Evolutionary conservation across 2,888 invertebrate genomes (phyloP).

Genomic region (Rapana venosa): DNA sequence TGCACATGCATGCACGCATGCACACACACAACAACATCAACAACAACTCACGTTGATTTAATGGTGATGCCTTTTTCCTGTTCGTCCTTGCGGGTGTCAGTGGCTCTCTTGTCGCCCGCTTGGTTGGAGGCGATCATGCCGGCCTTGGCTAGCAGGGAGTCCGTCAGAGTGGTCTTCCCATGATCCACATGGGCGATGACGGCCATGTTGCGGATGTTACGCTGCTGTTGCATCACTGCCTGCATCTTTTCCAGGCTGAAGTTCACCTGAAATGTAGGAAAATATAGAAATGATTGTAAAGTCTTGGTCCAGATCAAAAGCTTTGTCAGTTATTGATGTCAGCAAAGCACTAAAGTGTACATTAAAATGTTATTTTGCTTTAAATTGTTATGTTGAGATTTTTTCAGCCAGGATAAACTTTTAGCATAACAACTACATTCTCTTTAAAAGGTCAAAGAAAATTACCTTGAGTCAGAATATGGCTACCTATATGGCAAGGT

Average conservation of each 20-base stretch:
- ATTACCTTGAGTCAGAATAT: no score
- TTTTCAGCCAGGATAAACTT: no score
- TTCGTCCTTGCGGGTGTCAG: conserved; percentile 99
- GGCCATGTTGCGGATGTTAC: conserved; percentile 99
- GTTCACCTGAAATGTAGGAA: conserved; percentile 88
- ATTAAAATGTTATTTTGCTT: no score
- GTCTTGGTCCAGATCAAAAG: no score
- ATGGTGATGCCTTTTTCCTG: conserved; percentile 99
- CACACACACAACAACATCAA: neutral
- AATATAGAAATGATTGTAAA: no score
- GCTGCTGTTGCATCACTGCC: conserved; percentile 99
- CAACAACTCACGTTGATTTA: conserved; percentile 94
- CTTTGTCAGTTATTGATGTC: no score
- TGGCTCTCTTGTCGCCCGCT: conserved; percentile 99
- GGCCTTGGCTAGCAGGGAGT: conserved; percentile 98
- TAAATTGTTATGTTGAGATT: no score
- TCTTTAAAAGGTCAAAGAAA: no score
- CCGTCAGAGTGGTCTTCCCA: conserved; percentile 99
- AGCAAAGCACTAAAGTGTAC: no score
- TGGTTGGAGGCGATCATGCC: conserved; percentile 99
- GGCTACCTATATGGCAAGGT: no score
- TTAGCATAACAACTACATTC: no score
- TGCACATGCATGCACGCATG: neutral
- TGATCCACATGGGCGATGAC: conserved; percentile 99
- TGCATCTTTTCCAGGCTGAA: conserved; percentile 99